phyloP scores from a whole-genome alignment of 2,888 invertebrate genomes.

The Tromatobia lineatoria region DNA sequence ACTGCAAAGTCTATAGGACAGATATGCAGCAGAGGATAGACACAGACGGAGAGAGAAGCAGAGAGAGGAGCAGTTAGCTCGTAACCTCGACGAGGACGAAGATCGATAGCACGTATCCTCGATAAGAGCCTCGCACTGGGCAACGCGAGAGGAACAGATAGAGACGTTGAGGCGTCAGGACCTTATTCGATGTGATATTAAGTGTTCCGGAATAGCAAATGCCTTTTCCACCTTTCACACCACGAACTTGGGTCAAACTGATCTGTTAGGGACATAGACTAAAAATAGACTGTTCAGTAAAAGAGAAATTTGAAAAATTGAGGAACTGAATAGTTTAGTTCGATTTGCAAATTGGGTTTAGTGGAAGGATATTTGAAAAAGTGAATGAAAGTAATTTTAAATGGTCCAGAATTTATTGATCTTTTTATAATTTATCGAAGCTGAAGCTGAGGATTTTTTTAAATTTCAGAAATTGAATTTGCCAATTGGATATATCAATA shows the following conservation, averaged over 20 bases:
- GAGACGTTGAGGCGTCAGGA: not conserved
- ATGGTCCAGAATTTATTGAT: too few relatives aligned
- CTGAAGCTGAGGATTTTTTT: too few relatives aligned
- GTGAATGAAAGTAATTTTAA: too few relatives aligned
- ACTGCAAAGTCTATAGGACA: slow-evolving; percentile 58
- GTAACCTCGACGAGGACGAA: slow-evolving; percentile 54
- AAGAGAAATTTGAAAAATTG: too few relatives aligned
- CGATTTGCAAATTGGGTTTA: too few relatives aligned
- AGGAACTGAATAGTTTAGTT: too few relatives aligned
- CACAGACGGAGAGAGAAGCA: slow-evolving; percentile 20
- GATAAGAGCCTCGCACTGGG: slow-evolving; percentile 2
- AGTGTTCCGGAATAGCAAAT: slow-evolving; percentile 12
- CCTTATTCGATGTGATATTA: slow-evolving; percentile 13
- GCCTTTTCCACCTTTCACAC: not conserved
- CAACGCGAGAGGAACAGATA: slow-evolving; percentile 8
- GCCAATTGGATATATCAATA: too few relatives aligned
- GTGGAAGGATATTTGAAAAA: too few relatives aligned
- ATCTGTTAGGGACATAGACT: not conserved
- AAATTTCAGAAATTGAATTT: too few relatives aligned
- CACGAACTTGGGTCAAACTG: not conserved
- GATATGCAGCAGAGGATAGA: slow-evolving; percentile 26
- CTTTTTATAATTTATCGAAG: too few relatives aligned
- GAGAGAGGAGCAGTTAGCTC: slow-evolving; percentile 28
- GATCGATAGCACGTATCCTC: slow-evolving; percentile 62
- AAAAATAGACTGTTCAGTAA: not conserved